Evolutionary conservation across 2,888 invertebrate species (phyloP).

Genomic region (Congeria kusceri): DNA sequence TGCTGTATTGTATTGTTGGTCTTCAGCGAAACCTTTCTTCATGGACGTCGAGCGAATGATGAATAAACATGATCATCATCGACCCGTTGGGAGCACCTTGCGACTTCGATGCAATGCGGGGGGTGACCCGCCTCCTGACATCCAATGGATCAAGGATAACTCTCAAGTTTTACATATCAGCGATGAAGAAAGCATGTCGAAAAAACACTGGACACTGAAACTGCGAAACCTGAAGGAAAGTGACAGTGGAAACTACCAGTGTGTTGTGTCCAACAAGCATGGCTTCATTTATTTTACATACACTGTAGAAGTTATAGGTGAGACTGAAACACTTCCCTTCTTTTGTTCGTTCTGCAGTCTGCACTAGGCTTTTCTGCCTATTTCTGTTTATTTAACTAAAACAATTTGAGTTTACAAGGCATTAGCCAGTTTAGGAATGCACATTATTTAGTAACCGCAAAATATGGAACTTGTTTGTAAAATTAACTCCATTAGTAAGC

Average conservation of each 20-base stretch:
- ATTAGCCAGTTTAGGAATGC: too few relatives aligned
- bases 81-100: constrained; percentile 81
- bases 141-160: constrained; percentile 85
- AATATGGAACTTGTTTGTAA: too few relatives aligned
- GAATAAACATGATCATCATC: constrained; percentile 66
- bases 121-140: constrained; percentile 85
- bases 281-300: constrained; percentile 86
- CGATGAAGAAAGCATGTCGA: constrained; percentile 51
- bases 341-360: constrained; percentile 10
- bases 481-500: too few relatives aligned
- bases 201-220: constrained; percentile 78
- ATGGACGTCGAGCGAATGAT: constrained; percentile 77
- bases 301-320: constrained; percentile 83
- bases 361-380: background rate
- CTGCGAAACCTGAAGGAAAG: constrained; percentile 77
- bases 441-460: too few relatives aligned
- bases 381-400: too few relatives aligned
- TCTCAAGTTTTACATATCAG: constrained; percentile 40
- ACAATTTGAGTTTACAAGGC: too few relatives aligned
- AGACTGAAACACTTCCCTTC: constrained; percentile 45
- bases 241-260: constrained; percentile 85
- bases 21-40: constrained; percentile 67
- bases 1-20: too few relatives aligned
- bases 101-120: constrained; percentile 84
- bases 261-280: constrained; percentile 84